Conservation (phyloP, 2,797 vertebrate genomes). For the Propithecus deckenii region DNA sequence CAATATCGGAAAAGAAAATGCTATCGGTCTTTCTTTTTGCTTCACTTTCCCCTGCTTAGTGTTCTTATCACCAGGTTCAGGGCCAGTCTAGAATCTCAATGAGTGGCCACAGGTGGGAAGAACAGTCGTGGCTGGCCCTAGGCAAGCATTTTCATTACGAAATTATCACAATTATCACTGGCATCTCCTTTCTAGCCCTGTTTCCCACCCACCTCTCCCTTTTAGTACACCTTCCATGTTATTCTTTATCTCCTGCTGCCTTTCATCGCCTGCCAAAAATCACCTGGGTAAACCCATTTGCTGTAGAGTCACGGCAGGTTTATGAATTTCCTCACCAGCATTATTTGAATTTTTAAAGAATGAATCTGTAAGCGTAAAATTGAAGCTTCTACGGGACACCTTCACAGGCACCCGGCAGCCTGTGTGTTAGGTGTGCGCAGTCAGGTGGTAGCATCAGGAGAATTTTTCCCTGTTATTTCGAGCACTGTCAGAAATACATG, state of each 20-base stretch:
- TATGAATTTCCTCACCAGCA: background rate
- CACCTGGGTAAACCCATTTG: background rate
- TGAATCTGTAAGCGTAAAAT: background rate
- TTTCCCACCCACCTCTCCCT: background rate
- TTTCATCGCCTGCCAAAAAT: background rate
- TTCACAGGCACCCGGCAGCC: background rate
- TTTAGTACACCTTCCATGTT: background rate
- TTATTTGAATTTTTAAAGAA: slow-evolving; percentile 19
- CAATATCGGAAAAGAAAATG: background rate
- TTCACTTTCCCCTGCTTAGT: background rate
- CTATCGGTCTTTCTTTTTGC: background rate
- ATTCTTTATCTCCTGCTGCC: background rate
- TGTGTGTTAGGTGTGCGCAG: background rate
- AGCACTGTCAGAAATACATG: background rate
- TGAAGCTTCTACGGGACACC: background rate
- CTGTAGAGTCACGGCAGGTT: slow-evolving; percentile 1
- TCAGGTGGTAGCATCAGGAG: background rate
- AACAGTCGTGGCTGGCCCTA: background rate
- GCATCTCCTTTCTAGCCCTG: background rate
- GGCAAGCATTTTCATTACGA: background rate
- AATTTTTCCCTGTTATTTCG: background rate
- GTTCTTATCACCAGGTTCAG: background rate
- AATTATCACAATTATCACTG: background rate
- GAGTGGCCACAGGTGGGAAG: background rate
- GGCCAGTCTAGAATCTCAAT: background rate